Base-by-base conservation (phyloP, 2,113 vertebrate species). In the Phylloscopus whistleri region DNA sequence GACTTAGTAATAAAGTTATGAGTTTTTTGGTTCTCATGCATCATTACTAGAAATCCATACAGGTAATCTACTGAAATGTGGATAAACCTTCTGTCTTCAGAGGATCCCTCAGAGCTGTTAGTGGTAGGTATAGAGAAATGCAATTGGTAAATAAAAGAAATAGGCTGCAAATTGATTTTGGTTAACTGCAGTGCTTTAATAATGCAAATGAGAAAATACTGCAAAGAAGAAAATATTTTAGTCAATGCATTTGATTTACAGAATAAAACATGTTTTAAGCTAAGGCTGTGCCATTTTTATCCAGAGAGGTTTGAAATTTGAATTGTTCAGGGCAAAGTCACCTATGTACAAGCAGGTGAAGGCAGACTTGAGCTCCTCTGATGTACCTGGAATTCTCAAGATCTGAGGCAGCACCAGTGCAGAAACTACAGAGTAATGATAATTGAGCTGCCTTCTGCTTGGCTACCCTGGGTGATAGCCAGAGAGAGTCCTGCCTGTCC, bases 341-440 rank as follows among this genome's bases (percentile, higher is more conserved):
- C n/a, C 20, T 56, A 3, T 20, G 23, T 6, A 20, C 7, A 51
- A 58, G 39, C 13, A 53, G 41, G 11, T 12, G 3, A 94, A 89
- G 31, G 31, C 39, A 76, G 20, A 30, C 13, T 49, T 68, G 18
- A 63, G 19, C 19, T 72, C 52, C 55, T 51, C 72, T 67, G 37
- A 28, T 24, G 18, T 14, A 19, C 37, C 30, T 18, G 1, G 33
- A 80, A 67, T 44, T 75, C 70, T 41, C 33, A 46, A 48, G 41
- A 62, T 56, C 46, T 22, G 30, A 67, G 31, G n/a, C 15, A 84
- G 28, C 16, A 56, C 12, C 0, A 0, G 6, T 1, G 1, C 39
- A 14, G 35, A 81, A 93, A 56, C 3, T 23, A 8, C 12, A 43
- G 2, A 78, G 19, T 22, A 49, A 75, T 4, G n/a, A 30, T 15